Evolutionary conservation across 2,797 vertebrate genomes (phyloP).

Genomic region (Neosilurus mollespiculum): DNA sequence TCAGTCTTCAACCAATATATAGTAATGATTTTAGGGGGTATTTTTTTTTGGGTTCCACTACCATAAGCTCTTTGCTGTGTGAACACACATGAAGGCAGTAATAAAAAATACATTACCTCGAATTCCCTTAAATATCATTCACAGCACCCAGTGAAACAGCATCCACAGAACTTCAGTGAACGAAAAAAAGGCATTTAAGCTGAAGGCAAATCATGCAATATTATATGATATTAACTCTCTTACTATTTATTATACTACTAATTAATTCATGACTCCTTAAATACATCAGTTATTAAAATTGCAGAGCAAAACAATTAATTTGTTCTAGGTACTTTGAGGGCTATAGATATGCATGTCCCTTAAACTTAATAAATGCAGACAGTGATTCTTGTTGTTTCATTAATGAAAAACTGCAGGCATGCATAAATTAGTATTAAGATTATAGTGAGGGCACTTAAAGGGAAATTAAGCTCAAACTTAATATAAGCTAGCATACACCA

Average conservation of each 20-base stretch:
- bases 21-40: not conserved
- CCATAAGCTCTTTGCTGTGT: not conserved
- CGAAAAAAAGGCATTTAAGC: not conserved
- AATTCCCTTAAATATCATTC: not conserved
- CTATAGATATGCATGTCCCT: not conserved
- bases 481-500: too few relatives aligned
- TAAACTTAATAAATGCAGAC: not conserved
- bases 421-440: slow-evolving; percentile 1
- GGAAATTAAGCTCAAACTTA: too few relatives aligned
- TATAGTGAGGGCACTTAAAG: not conserved
- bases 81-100: not conserved
- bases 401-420: slow-evolving; percentile 1
- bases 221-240: not conserved
- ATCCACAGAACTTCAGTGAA: not conserved
- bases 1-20: not conserved
- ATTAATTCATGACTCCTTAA: not conserved
- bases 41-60: not conserved
- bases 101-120: slow-evolving; percentile 11
- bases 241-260: not conserved
- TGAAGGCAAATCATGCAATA: not conserved
- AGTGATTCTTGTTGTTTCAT: not conserved
- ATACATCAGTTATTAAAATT: not conserved
- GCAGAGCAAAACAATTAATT: not conserved
- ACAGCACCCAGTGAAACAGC: not conserved
- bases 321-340: not conserved